Conservation (phyloP, 2,797 vertebrate genomes). For the Mormyrus proboscirostris region DNA sequence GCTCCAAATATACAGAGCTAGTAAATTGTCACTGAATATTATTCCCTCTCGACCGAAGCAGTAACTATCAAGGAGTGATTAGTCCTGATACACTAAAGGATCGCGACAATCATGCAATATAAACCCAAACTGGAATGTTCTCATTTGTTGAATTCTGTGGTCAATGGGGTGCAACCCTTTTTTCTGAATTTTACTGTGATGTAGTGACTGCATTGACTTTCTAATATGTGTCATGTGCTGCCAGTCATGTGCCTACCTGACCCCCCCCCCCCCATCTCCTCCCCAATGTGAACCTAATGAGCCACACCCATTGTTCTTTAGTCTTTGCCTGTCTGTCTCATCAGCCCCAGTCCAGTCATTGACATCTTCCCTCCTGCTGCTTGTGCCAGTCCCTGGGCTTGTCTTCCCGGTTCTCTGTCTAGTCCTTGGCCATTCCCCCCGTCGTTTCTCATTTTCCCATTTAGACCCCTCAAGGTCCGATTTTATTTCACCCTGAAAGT, state of each 20-base stretch:
- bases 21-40: neutral
- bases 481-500: neutral
- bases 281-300: neutral
- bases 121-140: neutral
- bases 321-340: neutral
- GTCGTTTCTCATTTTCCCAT: neutral
- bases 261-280: neutral
- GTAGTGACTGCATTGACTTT: neutral
- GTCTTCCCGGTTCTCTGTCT: neutral
- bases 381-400: neutral
- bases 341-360: neutral
- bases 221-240: neutral
- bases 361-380: neutral
- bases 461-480: neutral
- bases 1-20: neutral
- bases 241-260: neutral
- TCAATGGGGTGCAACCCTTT: neutral
- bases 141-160: neutral
- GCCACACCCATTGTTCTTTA: neutral
- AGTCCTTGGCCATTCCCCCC: neutral
- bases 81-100: neutral
- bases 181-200: neutral
- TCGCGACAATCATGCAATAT: neutral
- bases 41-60: neutral
- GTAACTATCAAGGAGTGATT: neutral